Percentiles rank a stretch among this genome's conserved stretches.
Conservation (phyloP, 2,113 vertebrate species). For the Xiphophorus couchianus region DNA sequence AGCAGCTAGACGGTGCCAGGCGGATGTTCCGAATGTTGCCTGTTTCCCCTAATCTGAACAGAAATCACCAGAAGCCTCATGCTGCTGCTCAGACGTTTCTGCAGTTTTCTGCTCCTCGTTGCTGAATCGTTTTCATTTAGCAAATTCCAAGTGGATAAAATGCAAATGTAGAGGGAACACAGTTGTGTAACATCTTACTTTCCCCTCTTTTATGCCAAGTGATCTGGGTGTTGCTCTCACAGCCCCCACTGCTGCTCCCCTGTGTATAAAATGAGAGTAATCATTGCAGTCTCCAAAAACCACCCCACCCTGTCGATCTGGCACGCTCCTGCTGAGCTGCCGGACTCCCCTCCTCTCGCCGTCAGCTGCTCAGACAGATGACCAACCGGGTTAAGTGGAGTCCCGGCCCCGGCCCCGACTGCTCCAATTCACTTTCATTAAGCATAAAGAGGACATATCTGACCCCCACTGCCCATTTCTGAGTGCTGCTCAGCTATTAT, state of each 20-base stretch:
- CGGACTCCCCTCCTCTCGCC: constrained; percentile 30
- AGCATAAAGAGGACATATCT: constrained; percentile 80
- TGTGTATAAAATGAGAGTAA: constrained; percentile 74
- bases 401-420: constrained; percentile 61
- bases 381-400: constrained; percentile 78
- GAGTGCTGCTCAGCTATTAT: constrained; percentile 90
- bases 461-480: constrained; percentile 77
- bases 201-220: constrained; percentile 55
- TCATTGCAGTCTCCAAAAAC: constrained; percentile 51
- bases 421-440: constrained; percentile 83
- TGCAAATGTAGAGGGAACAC: constrained; percentile 55
- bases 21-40: constrained; percentile 27
- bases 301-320: constrained; percentile 13
- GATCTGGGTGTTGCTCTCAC: constrained; percentile 69
- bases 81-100: constrained; percentile 14
- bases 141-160: constrained; percentile 44
- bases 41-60: constrained; percentile 18
- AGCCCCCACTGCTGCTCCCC: constrained; percentile 51
- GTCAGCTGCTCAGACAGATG: constrained; percentile 70
- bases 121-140: constrained; percentile 51
- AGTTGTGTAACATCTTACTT: constrained; percentile 69
- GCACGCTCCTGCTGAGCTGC: constrained; percentile 45
- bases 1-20: constrained; percentile 30
- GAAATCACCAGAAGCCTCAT: not conserved
- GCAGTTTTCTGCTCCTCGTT: constrained; percentile 15